Percentiles rank a stretch among this genome's conserved stretches.
phyloP scores from a whole-genome alignment of 2,113 vertebrate species.

The Dipodomys merriami region DNA sequence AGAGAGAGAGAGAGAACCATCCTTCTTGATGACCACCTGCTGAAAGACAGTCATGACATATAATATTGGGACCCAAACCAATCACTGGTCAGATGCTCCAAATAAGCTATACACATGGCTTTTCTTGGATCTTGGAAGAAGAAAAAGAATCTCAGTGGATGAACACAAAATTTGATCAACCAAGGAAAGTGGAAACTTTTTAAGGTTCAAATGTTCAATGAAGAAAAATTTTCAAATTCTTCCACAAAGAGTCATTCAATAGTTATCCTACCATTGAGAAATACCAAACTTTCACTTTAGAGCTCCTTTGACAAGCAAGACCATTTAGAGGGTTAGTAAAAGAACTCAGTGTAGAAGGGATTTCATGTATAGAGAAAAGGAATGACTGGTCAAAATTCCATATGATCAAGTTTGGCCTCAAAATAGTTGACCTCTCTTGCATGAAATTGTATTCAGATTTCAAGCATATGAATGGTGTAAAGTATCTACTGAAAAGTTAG shows the following conservation, averaged over 20 bases:
- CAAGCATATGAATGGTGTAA: not conserved
- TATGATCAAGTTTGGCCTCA: accelerated
- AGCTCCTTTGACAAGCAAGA: not conserved
- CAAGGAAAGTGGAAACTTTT: not conserved
- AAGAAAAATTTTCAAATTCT: not conserved
- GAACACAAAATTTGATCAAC: not conserved
- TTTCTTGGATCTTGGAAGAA: not conserved
- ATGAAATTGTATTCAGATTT: not conserved
- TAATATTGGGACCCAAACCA: not conserved
- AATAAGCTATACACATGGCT: not conserved
- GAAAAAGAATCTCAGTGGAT: not conserved
- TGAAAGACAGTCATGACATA: not conserved
- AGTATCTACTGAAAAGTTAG: not conserved
- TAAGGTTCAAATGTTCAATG: not conserved
- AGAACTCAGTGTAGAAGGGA: not conserved
- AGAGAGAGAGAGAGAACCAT: not conserved
- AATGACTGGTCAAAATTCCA: not conserved
- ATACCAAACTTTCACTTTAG: not conserved
- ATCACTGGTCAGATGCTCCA: not conserved
- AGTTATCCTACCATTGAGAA: not conserved
- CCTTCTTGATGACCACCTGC: not conserved
- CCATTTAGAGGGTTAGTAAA: not conserved
- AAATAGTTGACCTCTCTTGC: not conserved
- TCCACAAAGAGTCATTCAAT: not conserved
- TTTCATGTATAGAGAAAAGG: too few species aligned